phyloP scores from a whole-genome alignment of 64 coral and sea anemone genomes.

The Catalaphyllia jardinei region DNA sequence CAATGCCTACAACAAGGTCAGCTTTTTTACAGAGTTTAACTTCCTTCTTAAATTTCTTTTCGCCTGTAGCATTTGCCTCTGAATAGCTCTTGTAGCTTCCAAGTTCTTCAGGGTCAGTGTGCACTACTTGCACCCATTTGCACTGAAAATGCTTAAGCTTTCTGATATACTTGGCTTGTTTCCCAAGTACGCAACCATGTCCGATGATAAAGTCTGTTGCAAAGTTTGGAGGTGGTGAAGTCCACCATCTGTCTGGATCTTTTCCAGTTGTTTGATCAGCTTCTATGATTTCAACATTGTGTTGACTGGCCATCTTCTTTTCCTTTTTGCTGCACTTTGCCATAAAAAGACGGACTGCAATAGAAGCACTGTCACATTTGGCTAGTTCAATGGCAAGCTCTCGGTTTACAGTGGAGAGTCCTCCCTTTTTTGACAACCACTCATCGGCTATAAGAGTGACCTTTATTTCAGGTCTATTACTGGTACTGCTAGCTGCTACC shows the following conservation, averaged over 20 bases:
- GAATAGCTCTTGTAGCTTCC: not conserved
- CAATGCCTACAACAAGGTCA: not conserved
- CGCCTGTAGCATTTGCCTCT: not conserved
- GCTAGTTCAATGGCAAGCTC: slow-evolving; percentile 11
- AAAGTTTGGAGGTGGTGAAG: not conserved
- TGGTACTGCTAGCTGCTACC: too few relatives aligned
- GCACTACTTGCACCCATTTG: not conserved
- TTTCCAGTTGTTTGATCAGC: not conserved
- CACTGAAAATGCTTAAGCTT: not conserved
- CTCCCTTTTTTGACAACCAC: not conserved
- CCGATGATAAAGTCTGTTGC: not conserved
- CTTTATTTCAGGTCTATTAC: not conserved
- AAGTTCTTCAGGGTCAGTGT: not conserved
- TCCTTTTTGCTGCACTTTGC: not conserved
- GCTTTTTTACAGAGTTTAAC: not conserved
- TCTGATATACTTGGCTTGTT: not conserved
- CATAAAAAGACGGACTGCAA: slow-evolving; percentile 1
- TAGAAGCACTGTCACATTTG: not conserved
- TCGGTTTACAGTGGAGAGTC: slow-evolving; percentile 6
- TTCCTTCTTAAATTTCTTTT: not conserved
- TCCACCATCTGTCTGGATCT: not conserved
- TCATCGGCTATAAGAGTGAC: not conserved
- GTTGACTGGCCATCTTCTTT: not conserved
- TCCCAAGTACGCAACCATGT: not conserved
- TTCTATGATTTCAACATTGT: not conserved